Evolutionary conservation across 2,888 invertebrate species (phyloP).

Genomic region (Pristionchus entomophagus): DNA sequence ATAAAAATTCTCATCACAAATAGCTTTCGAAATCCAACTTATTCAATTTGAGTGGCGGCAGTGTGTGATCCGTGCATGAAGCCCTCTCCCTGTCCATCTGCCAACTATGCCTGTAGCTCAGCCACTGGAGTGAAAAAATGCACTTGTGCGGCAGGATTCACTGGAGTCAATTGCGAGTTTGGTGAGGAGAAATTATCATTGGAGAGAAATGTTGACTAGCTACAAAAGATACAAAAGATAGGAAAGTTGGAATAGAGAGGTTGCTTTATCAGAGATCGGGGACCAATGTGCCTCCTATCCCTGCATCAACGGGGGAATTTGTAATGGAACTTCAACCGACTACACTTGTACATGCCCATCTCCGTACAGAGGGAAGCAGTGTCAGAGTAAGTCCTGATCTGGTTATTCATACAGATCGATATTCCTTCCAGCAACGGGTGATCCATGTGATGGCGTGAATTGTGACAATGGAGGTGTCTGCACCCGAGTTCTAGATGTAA

Average conservation of each 20-base stretch:
- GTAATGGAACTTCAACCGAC: neutral
- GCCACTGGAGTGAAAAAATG: neutral
- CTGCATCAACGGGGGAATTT: neutral
- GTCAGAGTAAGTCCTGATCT: neutral
- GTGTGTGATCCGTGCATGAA: neutral
- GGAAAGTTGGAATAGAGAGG: too few relatives aligned
- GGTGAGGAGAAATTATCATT: too few relatives aligned
- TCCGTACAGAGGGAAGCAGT: neutral
- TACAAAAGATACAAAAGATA: neutral
- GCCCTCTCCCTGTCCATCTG: neutral
- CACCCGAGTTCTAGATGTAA: neutral
- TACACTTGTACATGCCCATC: neutral
- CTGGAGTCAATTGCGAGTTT: slow-evolving; percentile 15
- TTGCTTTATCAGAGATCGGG: neutral
- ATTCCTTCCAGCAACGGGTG: neutral
- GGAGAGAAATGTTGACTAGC: neutral
- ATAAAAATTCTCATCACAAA: too few relatives aligned
- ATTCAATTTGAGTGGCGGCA: neutral
- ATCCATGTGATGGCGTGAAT: neutral
- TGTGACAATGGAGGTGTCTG: neutral
- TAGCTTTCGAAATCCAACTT: too few relatives aligned
- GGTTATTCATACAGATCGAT: neutral
- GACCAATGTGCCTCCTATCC: neutral
- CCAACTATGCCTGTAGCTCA: neutral
- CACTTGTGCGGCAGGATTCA: neutral